Evolutionary conservation across 2,113 vertebrate species (phyloP).

Genomic region (Oxygymnocypris stewartii): DNA sequence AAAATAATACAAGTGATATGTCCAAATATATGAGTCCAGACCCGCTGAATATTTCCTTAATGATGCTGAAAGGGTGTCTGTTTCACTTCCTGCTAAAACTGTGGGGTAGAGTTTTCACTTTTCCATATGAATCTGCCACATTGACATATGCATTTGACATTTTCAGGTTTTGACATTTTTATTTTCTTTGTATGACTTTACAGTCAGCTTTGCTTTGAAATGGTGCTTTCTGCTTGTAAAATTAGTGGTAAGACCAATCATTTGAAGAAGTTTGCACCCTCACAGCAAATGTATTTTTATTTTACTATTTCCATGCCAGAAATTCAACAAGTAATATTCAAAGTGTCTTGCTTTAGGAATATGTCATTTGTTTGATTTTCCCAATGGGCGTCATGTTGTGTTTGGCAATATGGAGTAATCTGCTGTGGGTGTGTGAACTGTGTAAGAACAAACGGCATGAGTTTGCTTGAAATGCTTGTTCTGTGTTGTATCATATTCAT

Average conservation of each 20-base stretch:
- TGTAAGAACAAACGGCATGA: not conserved
- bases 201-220: not conserved
- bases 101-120: constrained; percentile 14
- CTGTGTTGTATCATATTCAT: not conserved
- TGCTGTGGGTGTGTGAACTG: constrained; percentile 20
- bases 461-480: not conserved
- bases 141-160: not conserved
- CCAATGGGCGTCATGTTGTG: not conserved
- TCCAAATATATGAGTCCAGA: constrained; percentile 67
- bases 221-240: not conserved
- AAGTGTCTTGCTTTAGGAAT: not conserved
- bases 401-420: not conserved
- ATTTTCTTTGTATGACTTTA: not conserved
- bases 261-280: not conserved
- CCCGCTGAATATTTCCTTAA: constrained; percentile 73
- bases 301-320: not conserved
- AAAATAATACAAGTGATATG: constrained; percentile 75
- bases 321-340: not conserved
- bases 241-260: not conserved
- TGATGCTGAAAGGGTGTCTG: constrained; percentile 68
- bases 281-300: not conserved
- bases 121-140: not conserved
- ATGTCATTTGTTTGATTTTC: not conserved
- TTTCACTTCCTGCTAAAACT: constrained; percentile 69
- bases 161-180: not conserved